Evolutionary conservation across 92 coral and sea anemone genomes (phyloP).

Genomic region (Zoanthus gigantus): DNA sequence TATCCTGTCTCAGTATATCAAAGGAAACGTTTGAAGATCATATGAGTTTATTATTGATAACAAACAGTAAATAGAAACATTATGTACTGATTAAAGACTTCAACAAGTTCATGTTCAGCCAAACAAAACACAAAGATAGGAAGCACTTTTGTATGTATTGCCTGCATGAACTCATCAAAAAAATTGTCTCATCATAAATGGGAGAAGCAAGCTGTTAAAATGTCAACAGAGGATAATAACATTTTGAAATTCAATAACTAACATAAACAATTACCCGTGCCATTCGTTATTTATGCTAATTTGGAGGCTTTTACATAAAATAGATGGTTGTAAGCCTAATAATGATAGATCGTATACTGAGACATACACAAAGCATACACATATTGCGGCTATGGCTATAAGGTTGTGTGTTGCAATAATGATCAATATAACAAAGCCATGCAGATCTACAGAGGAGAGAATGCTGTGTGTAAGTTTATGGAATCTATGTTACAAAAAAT

Average conservation of each 20-base stretch:
- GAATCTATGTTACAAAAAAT: constrained; percentile 27
- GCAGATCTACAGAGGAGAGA: constrained; percentile 1
- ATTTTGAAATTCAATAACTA: neutral
- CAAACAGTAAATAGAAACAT: too few relatives aligned
- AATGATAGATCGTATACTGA: constrained; percentile 28
- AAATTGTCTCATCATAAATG: neutral
- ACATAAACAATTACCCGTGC: neutral
- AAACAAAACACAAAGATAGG: too few relatives aligned
- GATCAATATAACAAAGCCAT: constrained; percentile 26
- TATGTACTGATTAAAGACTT: too few relatives aligned
- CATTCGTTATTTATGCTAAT: neutral
- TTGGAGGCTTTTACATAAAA: neutral
- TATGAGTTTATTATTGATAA: too few relatives aligned
- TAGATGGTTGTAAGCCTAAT: neutral
- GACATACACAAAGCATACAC: constrained; percentile 15
- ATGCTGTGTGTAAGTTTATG: constrained; percentile 5
- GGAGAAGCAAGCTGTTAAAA: neutral
- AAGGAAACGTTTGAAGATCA: too few relatives aligned
- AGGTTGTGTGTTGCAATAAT: constrained; percentile 20
- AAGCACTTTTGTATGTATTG: too few relatives aligned
- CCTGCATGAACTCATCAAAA: too few relatives aligned
- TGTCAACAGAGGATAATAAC: neutral
- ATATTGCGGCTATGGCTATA: constrained; percentile 32
- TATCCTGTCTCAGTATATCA: too few relatives aligned
- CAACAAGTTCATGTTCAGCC: too few relatives aligned